phyloP scores from a whole-genome alignment of 2,113 vertebrate species.

The Mobula hypostoma region DNA sequence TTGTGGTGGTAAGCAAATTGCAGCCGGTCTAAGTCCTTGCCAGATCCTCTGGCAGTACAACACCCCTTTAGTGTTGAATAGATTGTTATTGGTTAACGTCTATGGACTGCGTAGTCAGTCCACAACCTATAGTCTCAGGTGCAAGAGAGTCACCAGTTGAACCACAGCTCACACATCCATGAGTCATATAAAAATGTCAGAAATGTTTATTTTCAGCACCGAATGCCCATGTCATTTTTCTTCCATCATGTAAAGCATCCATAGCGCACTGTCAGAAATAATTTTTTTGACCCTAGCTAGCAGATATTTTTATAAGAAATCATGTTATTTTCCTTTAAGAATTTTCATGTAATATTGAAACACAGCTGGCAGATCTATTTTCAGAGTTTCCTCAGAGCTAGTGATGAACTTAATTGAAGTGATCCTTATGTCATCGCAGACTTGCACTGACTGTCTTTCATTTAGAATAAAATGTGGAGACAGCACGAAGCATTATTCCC shows the following conservation, averaged over 20 bases:
- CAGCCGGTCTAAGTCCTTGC: too few relatives aligned
- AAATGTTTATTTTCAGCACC: background rate
- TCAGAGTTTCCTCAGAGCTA: constrained; percentile 7
- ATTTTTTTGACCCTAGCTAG: background rate
- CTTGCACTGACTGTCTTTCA: background rate
- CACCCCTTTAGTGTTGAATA: too few relatives aligned
- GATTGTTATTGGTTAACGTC: too few relatives aligned
- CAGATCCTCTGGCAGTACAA: too few relatives aligned
- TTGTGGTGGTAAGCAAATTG: too few relatives aligned
- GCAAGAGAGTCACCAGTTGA: too few relatives aligned
- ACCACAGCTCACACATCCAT: too few relatives aligned
- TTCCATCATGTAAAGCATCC: background rate
- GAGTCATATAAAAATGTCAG: background rate
- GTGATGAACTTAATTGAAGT: constrained; percentile 6
- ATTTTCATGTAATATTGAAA: background rate
- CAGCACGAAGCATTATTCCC: background rate
- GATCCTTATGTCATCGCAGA: background rate
- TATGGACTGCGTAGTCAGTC: too few relatives aligned
- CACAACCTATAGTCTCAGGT: too few relatives aligned
- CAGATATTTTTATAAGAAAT: background rate
- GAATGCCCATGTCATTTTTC: background rate
- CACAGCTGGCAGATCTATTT: constrained; percentile 26
- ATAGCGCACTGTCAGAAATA: background rate
- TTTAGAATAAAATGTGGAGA: background rate
- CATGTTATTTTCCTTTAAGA: background rate